Percentiles rank a stretch among this genome's conserved stretches.
These are phyloP conservation scores for Mobula birostris DNA, from an alignment of 2,113 vertebrate species.

Conservation along the genomic window DNA sequence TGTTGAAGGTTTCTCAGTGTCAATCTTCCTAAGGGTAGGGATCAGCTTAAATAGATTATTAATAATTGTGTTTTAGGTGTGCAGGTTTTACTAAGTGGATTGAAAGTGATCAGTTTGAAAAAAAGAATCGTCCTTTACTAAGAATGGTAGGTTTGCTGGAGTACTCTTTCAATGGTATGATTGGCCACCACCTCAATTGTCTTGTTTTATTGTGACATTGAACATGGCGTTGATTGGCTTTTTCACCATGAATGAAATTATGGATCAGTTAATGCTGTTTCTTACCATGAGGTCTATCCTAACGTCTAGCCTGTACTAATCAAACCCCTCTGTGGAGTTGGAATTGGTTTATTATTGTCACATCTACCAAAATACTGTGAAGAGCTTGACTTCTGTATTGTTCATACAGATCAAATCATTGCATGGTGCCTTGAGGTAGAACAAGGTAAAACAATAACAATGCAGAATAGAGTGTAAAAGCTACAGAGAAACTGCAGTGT, in stretches of 20 bases:
- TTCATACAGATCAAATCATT: no score
- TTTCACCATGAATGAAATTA: not conserved
- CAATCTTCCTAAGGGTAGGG: not conserved
- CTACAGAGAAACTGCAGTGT: no score
- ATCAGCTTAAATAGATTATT: slow-evolving; percentile 5
- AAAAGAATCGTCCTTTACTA: not conserved
- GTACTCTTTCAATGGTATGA: not conserved
- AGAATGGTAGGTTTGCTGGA: not conserved
- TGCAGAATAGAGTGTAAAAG: no score
- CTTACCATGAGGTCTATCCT: not conserved
- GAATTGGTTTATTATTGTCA: not conserved
- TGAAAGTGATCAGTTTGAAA: not conserved
- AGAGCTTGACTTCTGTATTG: no score
- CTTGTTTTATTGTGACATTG: not conserved
- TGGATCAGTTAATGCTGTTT: not conserved
- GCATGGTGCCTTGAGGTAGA: no score
- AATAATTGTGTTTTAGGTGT: not conserved
- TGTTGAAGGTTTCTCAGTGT: not conserved
- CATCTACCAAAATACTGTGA: no score
- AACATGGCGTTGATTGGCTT: not conserved
- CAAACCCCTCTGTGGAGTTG: no score
- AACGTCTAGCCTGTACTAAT: not conserved
- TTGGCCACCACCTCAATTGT: not conserved
- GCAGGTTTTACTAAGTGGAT: not conserved
- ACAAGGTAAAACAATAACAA: no score